Percentiles rank a stretch among this genome's conserved stretches.
These are phyloP conservation scores for Sinocyclocheilus grahami DNA, from an alignment of 2,113 vertebrate species.

Conservation along the genomic window DNA sequence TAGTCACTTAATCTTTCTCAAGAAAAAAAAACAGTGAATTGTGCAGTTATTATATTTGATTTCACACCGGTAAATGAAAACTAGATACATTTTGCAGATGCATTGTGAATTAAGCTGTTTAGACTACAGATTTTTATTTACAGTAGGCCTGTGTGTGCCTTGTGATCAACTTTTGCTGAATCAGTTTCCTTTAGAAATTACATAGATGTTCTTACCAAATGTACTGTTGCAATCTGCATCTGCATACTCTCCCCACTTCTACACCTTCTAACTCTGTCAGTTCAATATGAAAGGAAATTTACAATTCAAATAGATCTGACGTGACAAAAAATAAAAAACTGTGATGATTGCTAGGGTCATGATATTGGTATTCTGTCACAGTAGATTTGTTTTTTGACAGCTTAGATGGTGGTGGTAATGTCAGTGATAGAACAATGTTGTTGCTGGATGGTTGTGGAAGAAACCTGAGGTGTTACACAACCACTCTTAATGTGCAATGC, in stretches of 20 bases:
- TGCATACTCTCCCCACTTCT: neutral
- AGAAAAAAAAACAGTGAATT: neutral
- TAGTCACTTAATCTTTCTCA: conserved; percentile 28
- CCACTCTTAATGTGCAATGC: neutral
- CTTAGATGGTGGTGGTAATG: neutral
- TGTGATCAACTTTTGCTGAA: conserved; percentile 21
- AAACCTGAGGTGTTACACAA: conserved; percentile 40
- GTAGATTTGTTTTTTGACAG: neutral
- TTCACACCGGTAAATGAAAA: conserved; percentile 4
- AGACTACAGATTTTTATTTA: neutral
- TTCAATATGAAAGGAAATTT: neutral
- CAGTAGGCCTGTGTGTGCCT: neutral
- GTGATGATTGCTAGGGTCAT: neutral
- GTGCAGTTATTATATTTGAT: neutral
- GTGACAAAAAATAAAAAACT: neutral
- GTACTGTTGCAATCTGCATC: neutral
- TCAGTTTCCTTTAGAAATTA: conserved; percentile 35
- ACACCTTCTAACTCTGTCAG: neutral
- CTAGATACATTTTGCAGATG: neutral
- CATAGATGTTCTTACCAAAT: conserved; percentile 19
- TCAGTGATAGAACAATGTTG: neutral
- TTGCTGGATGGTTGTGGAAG: conserved; percentile 21
- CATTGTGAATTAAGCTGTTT: neutral
- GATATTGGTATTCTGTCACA: neutral
- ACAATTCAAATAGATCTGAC: neutral